A percentile compares a stretch with the other conserved stretches of the same genome.
phyloP scores from a whole-genome alignment of 2,113 vertebrate species.

The Thunnus maccoyii region DNA sequence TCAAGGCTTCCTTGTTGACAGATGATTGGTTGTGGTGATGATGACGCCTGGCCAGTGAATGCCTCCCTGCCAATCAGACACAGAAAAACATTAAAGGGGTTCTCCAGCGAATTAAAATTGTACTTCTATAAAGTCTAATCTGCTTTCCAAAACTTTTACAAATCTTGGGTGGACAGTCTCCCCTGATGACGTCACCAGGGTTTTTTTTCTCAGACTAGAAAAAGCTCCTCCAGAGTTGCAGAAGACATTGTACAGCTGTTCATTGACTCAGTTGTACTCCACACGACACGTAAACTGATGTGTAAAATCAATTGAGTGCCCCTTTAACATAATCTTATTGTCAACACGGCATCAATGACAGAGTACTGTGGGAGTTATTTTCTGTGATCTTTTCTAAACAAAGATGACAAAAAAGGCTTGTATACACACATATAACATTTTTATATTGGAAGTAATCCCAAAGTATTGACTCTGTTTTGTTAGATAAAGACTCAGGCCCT shows the following conservation, averaged over 20 bases:
- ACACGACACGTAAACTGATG: background rate
- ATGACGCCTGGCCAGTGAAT: slow-evolving; percentile 67
- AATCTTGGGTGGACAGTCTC: too few relatives aligned
- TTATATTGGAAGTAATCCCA: slow-evolving; percentile 9
- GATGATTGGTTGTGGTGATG: slow-evolving; percentile 78
- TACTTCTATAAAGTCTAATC: background rate
- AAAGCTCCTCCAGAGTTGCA: background rate
- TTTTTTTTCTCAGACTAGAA: background rate
- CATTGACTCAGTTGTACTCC: background rate
- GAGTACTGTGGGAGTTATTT: background rate
- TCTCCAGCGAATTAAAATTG: background rate
- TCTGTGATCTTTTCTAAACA: slow-evolving; percentile 11
- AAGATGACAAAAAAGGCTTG: background rate
- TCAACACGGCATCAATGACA: background rate
- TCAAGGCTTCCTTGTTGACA: slow-evolving; percentile 83
- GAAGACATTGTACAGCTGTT: slow-evolving; percentile 6
- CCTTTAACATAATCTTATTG: background rate
- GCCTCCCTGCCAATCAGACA: slow-evolving; percentile 71
- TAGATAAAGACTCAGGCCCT: slow-evolving; percentile 32
- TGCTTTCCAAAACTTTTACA: too few relatives aligned
- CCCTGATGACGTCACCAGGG: background rate
- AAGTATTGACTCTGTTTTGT: slow-evolving; percentile 19
- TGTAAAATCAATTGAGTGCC: background rate
- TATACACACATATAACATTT: background rate
- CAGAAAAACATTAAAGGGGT: background rate